Evolutionary conservation across 2,797 vertebrate genomes (phyloP).

Genomic region (Coregonus sp.): DNA sequence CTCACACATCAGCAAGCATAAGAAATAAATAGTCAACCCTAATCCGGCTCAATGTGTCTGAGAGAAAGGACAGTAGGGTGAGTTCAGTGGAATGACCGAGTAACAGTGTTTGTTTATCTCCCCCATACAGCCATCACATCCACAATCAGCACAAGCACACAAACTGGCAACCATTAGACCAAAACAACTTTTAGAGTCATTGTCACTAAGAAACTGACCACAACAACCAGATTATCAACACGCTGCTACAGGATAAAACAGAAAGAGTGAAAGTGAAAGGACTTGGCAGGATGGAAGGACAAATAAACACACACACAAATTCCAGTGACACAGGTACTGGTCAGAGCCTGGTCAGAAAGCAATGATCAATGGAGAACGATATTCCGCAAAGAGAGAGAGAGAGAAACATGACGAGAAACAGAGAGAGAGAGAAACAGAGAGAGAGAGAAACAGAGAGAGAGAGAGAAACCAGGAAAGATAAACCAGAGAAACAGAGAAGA

Average conservation of each 20-base stretch:
- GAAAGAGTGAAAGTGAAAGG: conserved; percentile 1
- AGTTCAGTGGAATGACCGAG: not conserved
- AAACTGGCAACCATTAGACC: not conserved
- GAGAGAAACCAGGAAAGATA: not conserved
- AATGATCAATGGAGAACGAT: not conserved
- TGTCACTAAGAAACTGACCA: not conserved
- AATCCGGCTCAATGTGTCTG: not conserved
- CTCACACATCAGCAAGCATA: too few relatives aligned
- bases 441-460: not conserved
- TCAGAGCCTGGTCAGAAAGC: not conserved
- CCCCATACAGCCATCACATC: not conserved
- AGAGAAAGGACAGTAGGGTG: not conserved
- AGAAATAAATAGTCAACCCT: not conserved
- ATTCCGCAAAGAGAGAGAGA: not conserved
- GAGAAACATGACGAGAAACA: not conserved
- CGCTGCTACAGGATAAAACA: not conserved
- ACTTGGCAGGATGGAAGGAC: not conserved
- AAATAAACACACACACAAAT: not conserved
- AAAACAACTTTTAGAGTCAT: not conserved
- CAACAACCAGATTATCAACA: not conserved
- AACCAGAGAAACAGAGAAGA: conserved; percentile 12
- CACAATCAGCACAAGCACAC: not conserved
- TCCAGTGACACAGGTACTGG: not conserved
- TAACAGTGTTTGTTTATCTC: not conserved
- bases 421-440: conserved; percentile 14